Evolutionary conservation across 2,113 vertebrate genomes (phyloP).

Genomic region (Meles meles): DNA sequence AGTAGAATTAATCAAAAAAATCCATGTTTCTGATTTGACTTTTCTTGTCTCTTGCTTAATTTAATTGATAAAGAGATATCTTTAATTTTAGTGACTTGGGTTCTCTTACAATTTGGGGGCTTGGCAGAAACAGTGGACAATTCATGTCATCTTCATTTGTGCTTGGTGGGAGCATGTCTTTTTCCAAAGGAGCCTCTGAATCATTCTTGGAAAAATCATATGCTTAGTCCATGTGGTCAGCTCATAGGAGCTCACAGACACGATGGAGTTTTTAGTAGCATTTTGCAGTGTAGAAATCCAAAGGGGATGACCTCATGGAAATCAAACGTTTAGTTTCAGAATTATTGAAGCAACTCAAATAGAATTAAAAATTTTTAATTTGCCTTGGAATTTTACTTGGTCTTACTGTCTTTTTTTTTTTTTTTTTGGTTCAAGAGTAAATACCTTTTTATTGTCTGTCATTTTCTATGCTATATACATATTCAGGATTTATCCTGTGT

Average conservation of each 20-base stretch:
- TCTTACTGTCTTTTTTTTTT: background rate
- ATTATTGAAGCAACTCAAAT: background rate
- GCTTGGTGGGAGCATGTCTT: slow-evolving; percentile 49
- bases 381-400: background rate
- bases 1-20: background rate
- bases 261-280: background rate
- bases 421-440: background rate
- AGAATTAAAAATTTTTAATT: background rate
- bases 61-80: background rate
- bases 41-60: background rate
- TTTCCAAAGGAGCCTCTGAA: background rate
- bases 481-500: background rate
- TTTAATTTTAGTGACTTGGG: background rate
- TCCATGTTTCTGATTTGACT: background rate
- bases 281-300: background rate
- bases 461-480: background rate
- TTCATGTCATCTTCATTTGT: slow-evolving; percentile 38
- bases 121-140: slow-evolving; percentile 57
- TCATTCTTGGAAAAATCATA: background rate
- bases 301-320: background rate
- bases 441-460: background rate
- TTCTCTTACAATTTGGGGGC: slow-evolving; percentile 58
- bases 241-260: background rate
- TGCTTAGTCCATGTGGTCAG: background rate
- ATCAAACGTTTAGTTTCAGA: background rate